Evolutionary conservation across 2,888 invertebrate genomes (phyloP).

Genomic region (Drosophila gaucha): DNA sequence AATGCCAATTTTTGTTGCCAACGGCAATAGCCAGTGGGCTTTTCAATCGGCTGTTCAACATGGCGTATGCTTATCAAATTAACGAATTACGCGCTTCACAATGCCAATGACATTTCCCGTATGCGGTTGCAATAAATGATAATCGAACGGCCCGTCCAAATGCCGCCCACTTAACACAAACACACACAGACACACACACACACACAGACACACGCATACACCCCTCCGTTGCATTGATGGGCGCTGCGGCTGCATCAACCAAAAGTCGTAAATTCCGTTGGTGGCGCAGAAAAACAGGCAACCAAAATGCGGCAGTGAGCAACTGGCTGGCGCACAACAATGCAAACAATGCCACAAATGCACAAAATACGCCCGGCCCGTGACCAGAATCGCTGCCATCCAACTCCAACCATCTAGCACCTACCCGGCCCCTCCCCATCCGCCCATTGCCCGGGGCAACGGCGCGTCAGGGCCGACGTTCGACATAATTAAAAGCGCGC

Average conservation of each 20-base stretch:
- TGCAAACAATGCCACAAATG: conserved; percentile 77
- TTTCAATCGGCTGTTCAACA: conserved; percentile 63
- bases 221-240: conserved; percentile 20
- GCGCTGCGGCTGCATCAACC: conserved; percentile 63
- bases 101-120: conserved; percentile 61
- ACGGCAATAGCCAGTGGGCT: conserved; percentile 32
- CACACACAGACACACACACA: background rate
- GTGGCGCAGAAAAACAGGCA: conserved; percentile 69
- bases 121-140: conserved; percentile 77
- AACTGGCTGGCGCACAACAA: conserved; percentile 58
- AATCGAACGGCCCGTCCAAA: conserved; percentile 51
- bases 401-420: background rate
- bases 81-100: conserved; percentile 71
- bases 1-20: conserved; percentile 29
- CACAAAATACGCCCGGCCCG: conserved; percentile 65
- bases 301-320: conserved; percentile 23
- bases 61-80: conserved; percentile 77
- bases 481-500: conserved; percentile 79
- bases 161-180: conserved; percentile 13
- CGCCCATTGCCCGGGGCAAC: conserved; percentile 1
- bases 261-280: conserved; percentile 75
- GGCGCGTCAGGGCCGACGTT: conserved; percentile 54
- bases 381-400: conserved; percentile 37
- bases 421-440: background rate
- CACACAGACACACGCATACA: background rate